Conservation (phyloP, 2,888 invertebrate genomes). For the Acrocyrtus sp. region DNA sequence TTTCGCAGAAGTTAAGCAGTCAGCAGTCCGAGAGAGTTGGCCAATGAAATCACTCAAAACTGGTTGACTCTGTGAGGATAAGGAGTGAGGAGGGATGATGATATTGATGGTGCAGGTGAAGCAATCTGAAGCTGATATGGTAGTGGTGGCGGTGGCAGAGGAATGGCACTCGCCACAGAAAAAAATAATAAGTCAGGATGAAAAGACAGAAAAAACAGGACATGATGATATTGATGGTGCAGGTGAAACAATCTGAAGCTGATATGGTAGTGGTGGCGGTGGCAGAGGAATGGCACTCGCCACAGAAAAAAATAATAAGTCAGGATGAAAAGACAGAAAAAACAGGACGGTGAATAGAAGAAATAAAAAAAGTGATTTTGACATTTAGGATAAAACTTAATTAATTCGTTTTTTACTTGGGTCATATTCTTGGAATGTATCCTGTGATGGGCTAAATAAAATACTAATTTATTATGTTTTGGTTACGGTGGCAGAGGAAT, state of each 20-base stretch:
- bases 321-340: not conserved
- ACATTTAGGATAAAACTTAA: constrained; percentile 57
- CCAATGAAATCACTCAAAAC: constrained; percentile 33
- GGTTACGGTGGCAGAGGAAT: too few species aligned
- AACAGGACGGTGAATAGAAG: not conserved
- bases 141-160: too few species aligned
- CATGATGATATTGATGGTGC: not conserved
- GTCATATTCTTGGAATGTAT: constrained; percentile 7
- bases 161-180: too few species aligned
- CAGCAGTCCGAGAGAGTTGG: too few species aligned
- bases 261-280: not conserved
- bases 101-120: not conserved
- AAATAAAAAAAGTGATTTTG: constrained; percentile 41
- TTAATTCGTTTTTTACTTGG: constrained; percentile 46
- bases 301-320: not conserved
- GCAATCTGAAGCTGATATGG: too few species aligned
- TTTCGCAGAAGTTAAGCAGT: too few species aligned
- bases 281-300: constrained; percentile 17
- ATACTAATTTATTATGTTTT: constrained; percentile 19
- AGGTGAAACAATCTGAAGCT: not conserved
- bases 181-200: not conserved
- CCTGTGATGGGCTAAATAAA: not conserved
- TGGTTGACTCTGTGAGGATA: constrained; percentile 25
- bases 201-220: not conserved
- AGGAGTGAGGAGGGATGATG: not conserved